Conservation (phyloP, 2,797 vertebrate genomes). For the Syngnathus acus region DNA sequence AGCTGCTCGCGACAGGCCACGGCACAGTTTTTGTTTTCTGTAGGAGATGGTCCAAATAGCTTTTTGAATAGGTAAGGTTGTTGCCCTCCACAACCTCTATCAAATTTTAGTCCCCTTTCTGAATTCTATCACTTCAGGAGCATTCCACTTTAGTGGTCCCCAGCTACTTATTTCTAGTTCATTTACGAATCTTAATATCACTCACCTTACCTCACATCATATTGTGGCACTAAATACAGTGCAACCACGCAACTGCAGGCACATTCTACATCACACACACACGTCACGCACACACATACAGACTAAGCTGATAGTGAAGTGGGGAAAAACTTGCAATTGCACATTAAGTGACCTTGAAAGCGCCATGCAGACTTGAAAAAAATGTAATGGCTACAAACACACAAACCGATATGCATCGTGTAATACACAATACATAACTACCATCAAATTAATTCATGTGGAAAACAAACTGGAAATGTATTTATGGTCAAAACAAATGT, state of each 20-base stretch:
- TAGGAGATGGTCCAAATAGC: too few species aligned
- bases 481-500: not conserved
- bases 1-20: too few species aligned
- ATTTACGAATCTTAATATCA: not conserved
- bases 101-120: too few species aligned
- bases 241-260: not conserved
- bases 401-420: not conserved
- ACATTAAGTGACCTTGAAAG: conserved; percentile 30
- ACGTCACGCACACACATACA: conserved; percentile 12
- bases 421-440: not conserved
- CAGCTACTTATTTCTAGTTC: not conserved
- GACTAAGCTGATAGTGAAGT: conserved; percentile 22
- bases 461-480: not conserved
- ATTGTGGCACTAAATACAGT: not conserved
- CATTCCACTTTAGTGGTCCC: too few species aligned
- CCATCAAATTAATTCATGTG: not conserved
- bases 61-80: too few species aligned
- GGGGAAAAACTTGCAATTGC: conserved; percentile 16
- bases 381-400: not conserved
- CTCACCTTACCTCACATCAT: not conserved
- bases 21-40: too few species aligned
- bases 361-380: conserved; percentile 8
- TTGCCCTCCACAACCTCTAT: too few species aligned
- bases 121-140: too few species aligned
- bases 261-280: conserved; percentile 6